These are phyloP conservation scores for Strongylocentrotus purpuratus DNA, from an alignment of 35 echinoderm and acorn worm species.

Conservation along the genomic window DNA sequence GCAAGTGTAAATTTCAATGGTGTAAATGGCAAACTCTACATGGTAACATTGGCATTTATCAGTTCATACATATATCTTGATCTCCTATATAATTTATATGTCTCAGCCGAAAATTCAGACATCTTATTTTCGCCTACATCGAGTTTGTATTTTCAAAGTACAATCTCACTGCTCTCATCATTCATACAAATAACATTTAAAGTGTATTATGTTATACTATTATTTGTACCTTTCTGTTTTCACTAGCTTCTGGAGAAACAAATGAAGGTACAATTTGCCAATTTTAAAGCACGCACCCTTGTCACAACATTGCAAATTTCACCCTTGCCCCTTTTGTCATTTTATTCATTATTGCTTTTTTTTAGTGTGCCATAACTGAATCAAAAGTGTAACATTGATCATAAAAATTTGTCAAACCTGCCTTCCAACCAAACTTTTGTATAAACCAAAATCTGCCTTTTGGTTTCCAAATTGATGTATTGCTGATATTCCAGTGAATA, in stretches of 20 bases:
- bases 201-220: not conserved
- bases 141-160: too few species aligned
- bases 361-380: too few species aligned
- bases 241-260: constrained; percentile 41
- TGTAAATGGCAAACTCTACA: too few species aligned
- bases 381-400: not conserved
- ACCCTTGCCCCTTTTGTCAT: not conserved
- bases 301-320: not conserved
- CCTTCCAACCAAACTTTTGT: not conserved
- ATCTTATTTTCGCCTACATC: too few species aligned
- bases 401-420: not conserved
- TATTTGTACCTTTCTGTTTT: not conserved
- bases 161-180: too few species aligned
- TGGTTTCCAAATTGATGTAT: not conserved
- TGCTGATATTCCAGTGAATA: not conserved
- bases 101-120: too few species aligned
- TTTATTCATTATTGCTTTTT: not conserved
- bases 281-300: not conserved
- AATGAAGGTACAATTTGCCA: constrained; percentile 24
- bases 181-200: not conserved
- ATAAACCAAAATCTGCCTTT: too few species aligned
- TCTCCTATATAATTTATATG: too few species aligned
- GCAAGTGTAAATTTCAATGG: too few species aligned
- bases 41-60: too few species aligned
- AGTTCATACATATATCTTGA: too few species aligned